These are phyloP conservation scores for Limnephilus rhombicus DNA, from an alignment of 2,888 invertebrate genomes.

Conservation along the genomic window DNA sequence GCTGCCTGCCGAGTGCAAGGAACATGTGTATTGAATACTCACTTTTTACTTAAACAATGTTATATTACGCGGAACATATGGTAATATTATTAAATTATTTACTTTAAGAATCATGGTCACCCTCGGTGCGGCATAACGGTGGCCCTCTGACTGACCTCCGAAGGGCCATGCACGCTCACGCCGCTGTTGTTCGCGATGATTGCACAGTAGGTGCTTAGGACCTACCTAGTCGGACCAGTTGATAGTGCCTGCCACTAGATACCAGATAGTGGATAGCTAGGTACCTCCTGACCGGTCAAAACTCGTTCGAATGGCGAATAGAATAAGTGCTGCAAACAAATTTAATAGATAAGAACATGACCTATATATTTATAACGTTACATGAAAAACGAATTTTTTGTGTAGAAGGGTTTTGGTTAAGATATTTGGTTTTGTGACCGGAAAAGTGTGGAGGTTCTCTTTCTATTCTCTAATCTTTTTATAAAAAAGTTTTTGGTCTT, in stretches of 20 bases:
- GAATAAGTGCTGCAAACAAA: background rate
- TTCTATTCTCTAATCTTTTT: no score
- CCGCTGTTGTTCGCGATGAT: background rate
- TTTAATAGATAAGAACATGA: background rate
- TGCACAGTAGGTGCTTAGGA: background rate
- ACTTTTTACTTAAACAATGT: no score
- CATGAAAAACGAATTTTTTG: no score
- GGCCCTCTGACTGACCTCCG: background rate
- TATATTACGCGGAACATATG: no score
- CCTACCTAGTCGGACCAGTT: background rate
- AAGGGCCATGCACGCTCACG: constrained; percentile 1
- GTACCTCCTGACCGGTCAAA: background rate
- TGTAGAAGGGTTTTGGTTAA: no score
- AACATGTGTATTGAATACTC: no score
- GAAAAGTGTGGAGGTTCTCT: no score
- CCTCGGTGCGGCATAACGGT: background rate
- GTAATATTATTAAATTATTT: background rate
- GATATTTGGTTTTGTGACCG: no score
- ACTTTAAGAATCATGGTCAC: background rate
- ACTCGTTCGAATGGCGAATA: background rate
- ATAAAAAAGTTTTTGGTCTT: no score
- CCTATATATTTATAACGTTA: background rate
- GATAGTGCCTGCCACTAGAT: background rate
- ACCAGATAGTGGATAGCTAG: background rate
- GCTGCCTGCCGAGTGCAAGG: no score